These are phyloP conservation scores for Xanthia icteritia DNA, from an alignment of 2,888 invertebrate genomes.

Conservation along the genomic window DNA sequence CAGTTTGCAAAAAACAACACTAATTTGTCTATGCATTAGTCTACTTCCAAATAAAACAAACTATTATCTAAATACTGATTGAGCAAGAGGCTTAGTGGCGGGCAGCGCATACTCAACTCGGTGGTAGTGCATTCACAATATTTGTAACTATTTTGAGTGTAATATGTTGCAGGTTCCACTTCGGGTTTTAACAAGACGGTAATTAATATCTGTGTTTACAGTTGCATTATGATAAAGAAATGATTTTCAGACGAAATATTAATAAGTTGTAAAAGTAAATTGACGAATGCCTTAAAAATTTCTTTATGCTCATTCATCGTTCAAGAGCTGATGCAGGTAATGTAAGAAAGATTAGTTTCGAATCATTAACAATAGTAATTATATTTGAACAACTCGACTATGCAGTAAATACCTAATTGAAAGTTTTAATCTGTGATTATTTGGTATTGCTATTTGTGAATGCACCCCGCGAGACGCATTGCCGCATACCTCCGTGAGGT, in stretches of 20 bases:
- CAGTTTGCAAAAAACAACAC: constrained; percentile 53
- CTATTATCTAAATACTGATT: constrained; percentile 75
- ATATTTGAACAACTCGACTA: not conserved
- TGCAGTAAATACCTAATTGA: constrained; percentile 34
- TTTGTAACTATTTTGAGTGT: constrained; percentile 27
- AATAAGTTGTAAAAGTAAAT: constrained; percentile 7
- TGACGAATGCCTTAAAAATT: constrained; percentile 10
- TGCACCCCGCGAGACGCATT: constrained; percentile 77
- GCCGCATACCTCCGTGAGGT: constrained; percentile 88
- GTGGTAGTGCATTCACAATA: constrained; percentile 83
- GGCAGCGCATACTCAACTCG: constrained; percentile 75
- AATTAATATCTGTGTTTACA: constrained; percentile 10
- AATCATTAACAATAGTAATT: constrained; percentile 12
- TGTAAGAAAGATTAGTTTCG: not conserved
- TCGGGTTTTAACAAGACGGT: constrained; percentile 14
- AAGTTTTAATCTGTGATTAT: constrained; percentile 28
- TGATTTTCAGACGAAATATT: constrained; percentile 6
- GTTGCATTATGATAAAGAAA: constrained; percentile 10
- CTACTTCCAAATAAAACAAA: constrained; percentile 78
- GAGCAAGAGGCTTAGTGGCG: constrained; percentile 81
- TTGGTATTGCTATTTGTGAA: constrained; percentile 71
- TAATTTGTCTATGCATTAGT: constrained; percentile 74
- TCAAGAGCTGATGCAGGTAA: constrained; percentile 25
- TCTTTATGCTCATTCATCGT: constrained; percentile 30
- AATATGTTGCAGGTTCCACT: constrained; percentile 39